phyloP scores from a whole-genome alignment of 2,888 invertebrate species.

The Cinara cedri region DNA sequence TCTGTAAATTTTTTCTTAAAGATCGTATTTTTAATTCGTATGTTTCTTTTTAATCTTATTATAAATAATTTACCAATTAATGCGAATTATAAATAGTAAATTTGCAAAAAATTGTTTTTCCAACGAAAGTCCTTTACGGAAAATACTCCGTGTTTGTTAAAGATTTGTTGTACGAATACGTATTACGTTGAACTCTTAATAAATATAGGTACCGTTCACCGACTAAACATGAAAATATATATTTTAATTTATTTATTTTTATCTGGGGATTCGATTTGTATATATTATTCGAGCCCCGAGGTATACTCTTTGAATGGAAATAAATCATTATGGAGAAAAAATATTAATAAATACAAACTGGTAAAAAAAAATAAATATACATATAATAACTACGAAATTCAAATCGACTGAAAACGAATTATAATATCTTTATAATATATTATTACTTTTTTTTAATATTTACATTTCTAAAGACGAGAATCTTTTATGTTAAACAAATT shows the following conservation, averaged over 20 bases:
- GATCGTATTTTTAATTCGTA: no score
- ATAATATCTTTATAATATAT: slow-evolving; percentile 1
- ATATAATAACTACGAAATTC: neutral
- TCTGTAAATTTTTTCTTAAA: no score
- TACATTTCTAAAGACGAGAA: neutral
- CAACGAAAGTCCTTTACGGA: no score
- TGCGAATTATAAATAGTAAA: no score
- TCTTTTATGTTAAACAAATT: neutral
- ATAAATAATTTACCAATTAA: no score
- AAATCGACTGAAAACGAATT: slow-evolving; percentile 2
- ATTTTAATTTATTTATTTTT: neutral
- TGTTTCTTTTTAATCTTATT: no score
- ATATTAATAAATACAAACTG: neutral
- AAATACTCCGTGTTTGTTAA: slow-evolving; percentile 60
- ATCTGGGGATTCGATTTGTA: neutral
- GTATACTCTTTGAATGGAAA: neutral
- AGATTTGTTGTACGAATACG: slow-evolving; percentile 1
- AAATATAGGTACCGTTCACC: neutral
- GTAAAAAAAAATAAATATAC: neutral
- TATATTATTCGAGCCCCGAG: neutral
- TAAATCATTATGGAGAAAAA: neutral
- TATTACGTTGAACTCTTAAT: neutral
- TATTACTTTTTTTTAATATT: neutral
- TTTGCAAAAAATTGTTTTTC: no score
- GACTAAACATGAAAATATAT: neutral